Evolutionary conservation across 2,888 invertebrate species (phyloP), one percentile per base, ranked within the genome.

Genomic region (Aphidius colemani): DNA sequence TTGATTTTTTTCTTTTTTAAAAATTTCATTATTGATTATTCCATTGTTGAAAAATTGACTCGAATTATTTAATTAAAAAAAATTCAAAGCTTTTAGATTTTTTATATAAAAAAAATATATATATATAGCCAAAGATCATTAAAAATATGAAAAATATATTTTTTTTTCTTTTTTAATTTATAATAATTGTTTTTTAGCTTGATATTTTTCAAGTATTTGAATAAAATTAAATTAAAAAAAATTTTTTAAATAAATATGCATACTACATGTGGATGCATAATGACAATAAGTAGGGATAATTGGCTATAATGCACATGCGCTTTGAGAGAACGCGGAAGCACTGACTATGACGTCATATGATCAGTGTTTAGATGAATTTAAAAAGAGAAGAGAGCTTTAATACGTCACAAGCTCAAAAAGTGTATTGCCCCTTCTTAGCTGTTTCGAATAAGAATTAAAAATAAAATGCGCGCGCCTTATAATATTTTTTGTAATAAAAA

Each of bases 321-420:
- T 64, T 59, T 51, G 46, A 58, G 66, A 63, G 67, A 70, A 69
- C 66, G 67, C 69, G 70, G 70, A 69, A 70, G 67, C 66, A 62
- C 56, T 49, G 62, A 61, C 61, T 46, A 63, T 70, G 70, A 70
- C 69, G 68, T 70, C 68, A 69, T 46, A 40, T 55, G 10, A 40
- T 46, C 1, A 48, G 48, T 13, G 48, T 13, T 40, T 46, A 57
- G 39, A n/a, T 39, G 11, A 46, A 39, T 45, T 13, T 11, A 11
- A 7, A 6, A 57, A 39, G 53, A 11, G 57, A 46, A 46, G 39
- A 40, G 39, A 30, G 8, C 13, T 9, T 48, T 11, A 11, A 48
- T 57, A 57, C 57, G 57, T 57, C 57, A 57, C 46, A 18, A 18
- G 13, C 13, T 18, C 13, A 18, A 18, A 2, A 1, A 18, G 13